Conservation (phyloP, 2,888 invertebrate species). For the Galeruca laticollis region DNA sequence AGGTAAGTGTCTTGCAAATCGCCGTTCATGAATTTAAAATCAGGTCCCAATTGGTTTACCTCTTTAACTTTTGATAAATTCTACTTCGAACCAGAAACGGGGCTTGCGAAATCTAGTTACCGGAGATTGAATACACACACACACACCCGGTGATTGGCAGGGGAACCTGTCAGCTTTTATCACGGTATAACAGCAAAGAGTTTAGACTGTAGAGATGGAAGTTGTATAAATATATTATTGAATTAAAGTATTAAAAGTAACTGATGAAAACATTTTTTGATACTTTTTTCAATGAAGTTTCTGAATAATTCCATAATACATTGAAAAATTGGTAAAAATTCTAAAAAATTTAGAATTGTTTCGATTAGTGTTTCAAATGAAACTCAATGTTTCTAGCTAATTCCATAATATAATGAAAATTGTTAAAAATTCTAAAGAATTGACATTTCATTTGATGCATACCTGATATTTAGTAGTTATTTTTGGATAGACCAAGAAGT, state of each 20-base stretch:
- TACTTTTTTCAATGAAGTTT: no score
- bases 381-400: no score
- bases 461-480: no score
- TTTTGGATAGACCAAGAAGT: no score
- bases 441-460: no score
- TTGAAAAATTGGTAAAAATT: no score
- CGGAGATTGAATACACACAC: slow-evolving; percentile 61
- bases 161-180: slow-evolving; percentile 62
- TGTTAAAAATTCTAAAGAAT: no score
- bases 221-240: slow-evolving; percentile 1
- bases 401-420: no score
- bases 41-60: slow-evolving; percentile 50
- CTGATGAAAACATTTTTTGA: no score
- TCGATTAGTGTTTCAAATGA: no score
- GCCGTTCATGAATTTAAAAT: slow-evolving; percentile 52
- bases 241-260: neutral
- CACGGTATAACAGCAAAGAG: slow-evolving; percentile 54
- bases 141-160: slow-evolving; percentile 59
- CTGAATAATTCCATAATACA: no score
- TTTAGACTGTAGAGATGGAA: slow-evolving; percentile 24
- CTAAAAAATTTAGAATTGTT: no score
- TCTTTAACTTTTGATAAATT: slow-evolving; percentile 53
- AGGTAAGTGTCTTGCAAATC: slow-evolving; percentile 43
- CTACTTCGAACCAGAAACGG: slow-evolving; percentile 39
- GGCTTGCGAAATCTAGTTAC: slow-evolving; percentile 60